These are phyloP conservation scores for Erythrocercus mccallii DNA, from an alignment of 2,113 vertebrate genomes.

Conservation along the genomic window DNA sequence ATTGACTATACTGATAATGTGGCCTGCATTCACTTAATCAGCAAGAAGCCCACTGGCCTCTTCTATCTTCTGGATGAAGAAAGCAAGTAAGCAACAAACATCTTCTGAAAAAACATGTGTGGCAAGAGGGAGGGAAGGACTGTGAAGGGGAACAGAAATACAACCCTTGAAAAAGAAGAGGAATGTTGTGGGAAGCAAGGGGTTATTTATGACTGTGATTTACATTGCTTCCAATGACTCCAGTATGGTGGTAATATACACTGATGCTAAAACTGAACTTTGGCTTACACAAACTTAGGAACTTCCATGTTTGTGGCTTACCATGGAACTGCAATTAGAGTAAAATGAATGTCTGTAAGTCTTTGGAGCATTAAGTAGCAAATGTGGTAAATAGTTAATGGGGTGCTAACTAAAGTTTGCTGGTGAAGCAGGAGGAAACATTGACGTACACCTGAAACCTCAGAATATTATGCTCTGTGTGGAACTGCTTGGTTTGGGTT, in stretches of 20 bases:
- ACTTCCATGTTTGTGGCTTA: not conserved
- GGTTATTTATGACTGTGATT: not conserved
- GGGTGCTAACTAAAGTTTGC: not conserved
- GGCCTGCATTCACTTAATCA: slow-evolving; percentile 96
- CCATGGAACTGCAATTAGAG: not conserved
- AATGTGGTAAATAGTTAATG: not conserved
- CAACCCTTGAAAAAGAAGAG: not conserved
- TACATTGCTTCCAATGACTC: not conserved
- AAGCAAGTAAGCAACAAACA: slow-evolving; percentile 88
- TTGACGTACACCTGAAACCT: not conserved
- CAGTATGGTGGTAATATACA: not conserved
- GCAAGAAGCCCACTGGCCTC: slow-evolving; percentile 96
- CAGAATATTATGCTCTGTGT: not conserved
- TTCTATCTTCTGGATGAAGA: slow-evolving; percentile 96
- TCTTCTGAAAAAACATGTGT: not conserved
- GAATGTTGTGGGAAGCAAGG: not conserved
- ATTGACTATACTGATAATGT: slow-evolving; percentile 98
- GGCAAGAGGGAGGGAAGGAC: not conserved
- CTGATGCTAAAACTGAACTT: not conserved
- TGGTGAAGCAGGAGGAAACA: not conserved
- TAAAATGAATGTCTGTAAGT: not conserved
- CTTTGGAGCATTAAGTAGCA: not conserved
- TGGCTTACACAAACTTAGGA: not conserved
- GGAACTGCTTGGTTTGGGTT: not conserved
- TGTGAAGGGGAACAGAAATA: not conserved